A percentile compares a stretch with the other conserved stretches of the same genome.
phyloP scores from a whole-genome alignment of 2,888 invertebrate genomes.

The Trichopria drosophilae region DNA sequence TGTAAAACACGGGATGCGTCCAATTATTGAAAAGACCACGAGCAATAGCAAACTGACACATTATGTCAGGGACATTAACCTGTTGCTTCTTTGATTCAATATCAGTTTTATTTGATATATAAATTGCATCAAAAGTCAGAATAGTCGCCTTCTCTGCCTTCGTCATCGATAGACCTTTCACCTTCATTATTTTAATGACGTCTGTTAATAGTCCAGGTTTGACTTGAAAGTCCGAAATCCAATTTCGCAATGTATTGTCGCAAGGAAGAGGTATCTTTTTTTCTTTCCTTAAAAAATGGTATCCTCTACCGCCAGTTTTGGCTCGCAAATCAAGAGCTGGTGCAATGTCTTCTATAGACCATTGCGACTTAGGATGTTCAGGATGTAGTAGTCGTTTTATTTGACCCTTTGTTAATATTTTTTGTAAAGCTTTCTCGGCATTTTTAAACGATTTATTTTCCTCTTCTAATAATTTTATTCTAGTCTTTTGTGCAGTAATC shows the following conservation, averaged over 20 bases:
- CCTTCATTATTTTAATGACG: slow-evolving; percentile 25
- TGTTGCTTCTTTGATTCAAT: slow-evolving; percentile 17
- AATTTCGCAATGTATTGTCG: slow-evolving; percentile 24
- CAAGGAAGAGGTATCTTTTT: slow-evolving; percentile 29
- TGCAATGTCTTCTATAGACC: too few relatives aligned
- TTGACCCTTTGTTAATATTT: too few relatives aligned
- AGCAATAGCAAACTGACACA: slow-evolving; percentile 21
- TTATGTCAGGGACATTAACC: slow-evolving; percentile 21
- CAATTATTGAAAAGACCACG: slow-evolving; percentile 30
- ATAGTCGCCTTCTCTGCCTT: slow-evolving; percentile 25
- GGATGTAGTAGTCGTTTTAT: too few relatives aligned
- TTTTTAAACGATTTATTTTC: too few relatives aligned
- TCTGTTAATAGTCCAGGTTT: slow-evolving; percentile 21
- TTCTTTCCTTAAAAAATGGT: too few relatives aligned
- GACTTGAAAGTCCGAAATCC: slow-evolving; percentile 19
- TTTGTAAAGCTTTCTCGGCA: too few relatives aligned
- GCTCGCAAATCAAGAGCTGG: too few relatives aligned
- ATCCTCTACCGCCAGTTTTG: too few relatives aligned
- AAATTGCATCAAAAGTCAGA: slow-evolving; percentile 28
- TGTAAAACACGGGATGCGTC: slow-evolving; percentile 35
- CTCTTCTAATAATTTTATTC: too few relatives aligned
- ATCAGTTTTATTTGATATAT: slow-evolving; percentile 17
- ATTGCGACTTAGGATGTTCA: too few relatives aligned
- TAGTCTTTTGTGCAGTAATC: too few relatives aligned
- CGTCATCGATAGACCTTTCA: slow-evolving; percentile 18